Evolutionary conservation across 53 echinoderm and acorn worm genomes (phyloP).

Genomic region (Apostichopus leukothele): DNA sequence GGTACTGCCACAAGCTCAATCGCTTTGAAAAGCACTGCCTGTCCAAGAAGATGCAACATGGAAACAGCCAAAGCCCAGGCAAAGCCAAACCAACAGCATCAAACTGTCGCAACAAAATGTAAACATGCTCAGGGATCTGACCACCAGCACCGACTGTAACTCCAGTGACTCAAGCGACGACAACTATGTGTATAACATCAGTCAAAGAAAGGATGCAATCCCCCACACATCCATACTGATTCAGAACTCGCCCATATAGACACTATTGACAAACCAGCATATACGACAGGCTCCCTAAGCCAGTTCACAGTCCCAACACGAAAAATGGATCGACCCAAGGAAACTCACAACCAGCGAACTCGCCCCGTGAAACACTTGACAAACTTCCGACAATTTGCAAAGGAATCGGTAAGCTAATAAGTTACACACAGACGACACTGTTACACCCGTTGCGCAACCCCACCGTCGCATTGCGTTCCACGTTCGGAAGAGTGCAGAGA

Average conservation of each 20-base stretch:
- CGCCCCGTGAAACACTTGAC: too few species aligned
- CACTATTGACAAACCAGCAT: too few species aligned
- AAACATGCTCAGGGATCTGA: neutral
- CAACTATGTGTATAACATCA: neutral
- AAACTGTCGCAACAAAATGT: neutral
- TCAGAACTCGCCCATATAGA: neutral
- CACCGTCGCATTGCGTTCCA: conserved; percentile 58
- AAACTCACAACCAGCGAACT: neutral
- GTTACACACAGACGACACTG: conserved; percentile 20
- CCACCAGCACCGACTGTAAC: neutral
- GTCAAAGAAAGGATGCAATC: neutral
- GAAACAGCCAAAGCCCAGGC: neutral
- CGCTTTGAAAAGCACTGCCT: neutral
- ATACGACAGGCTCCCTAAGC: too few species aligned
- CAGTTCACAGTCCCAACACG: neutral
- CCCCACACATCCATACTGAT: neutral
- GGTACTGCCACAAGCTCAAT: conserved; percentile 15
- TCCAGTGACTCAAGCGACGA: conserved; percentile 8
- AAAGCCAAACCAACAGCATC: neutral
- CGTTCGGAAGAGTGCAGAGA: conserved; percentile 53
- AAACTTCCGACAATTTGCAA: neutral
- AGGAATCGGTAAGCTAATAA: conserved; percentile 47
- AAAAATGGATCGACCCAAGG: conserved; percentile 53
- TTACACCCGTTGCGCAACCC: conserved; percentile 44
- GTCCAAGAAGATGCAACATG: neutral